Evolutionary conservation across 2,113 vertebrate genomes (phyloP), one percentile per base, ranked within the genome.

Genomic region (Cyphomyrus plagiostoma): DNA sequence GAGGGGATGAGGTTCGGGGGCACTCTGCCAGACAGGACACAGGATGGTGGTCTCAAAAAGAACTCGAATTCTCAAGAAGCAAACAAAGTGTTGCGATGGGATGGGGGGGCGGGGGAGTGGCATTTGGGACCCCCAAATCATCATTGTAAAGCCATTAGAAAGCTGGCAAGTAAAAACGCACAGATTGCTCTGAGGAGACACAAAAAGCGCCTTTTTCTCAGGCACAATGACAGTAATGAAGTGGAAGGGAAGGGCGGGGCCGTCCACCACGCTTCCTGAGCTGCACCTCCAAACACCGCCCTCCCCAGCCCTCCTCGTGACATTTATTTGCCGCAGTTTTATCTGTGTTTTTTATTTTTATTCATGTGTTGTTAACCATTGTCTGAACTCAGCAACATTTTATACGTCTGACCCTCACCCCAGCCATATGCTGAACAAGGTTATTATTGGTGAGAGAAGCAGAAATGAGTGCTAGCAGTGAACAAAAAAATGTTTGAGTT

Each of bases 391-490:
- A 94, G 97, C 95, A 96, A 97, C 93, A 95, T 96, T 98, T 97
- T 97, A 98, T 98, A 96, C 95, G 93, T 97, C 96, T 98, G 97
- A 98, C 97, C 97, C 96, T 96, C 94, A 97, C 97, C 97, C 97
- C 94, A 96, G 96, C 97, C 98, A 98, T 98, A 97, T 99, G 98
- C 95, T 95, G 90, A 66, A 89, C n/a, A 89, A 88, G 91, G 91
- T 92, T 87, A 77, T 87, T 80, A 89, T 82, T 58, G 42, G 39
- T 15, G 9, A 82, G 62, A 10, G 30, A 62, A 86, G 45, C 45
- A n/a, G 4, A 52, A 15, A 52, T 10, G 1, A 85, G 19, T 1
- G 62, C n/a, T 66, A 30, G 62, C n/a, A 30, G 62, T 70, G 62
- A 26, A 56, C 19, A 70, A 70, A 30, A 46, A 70, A 70, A 23